Percentiles rank a stretch among this genome's conserved stretches.
Conservation (phyloP, 1,140 invertebrate species). For the Leptoteleia sp. region DNA sequence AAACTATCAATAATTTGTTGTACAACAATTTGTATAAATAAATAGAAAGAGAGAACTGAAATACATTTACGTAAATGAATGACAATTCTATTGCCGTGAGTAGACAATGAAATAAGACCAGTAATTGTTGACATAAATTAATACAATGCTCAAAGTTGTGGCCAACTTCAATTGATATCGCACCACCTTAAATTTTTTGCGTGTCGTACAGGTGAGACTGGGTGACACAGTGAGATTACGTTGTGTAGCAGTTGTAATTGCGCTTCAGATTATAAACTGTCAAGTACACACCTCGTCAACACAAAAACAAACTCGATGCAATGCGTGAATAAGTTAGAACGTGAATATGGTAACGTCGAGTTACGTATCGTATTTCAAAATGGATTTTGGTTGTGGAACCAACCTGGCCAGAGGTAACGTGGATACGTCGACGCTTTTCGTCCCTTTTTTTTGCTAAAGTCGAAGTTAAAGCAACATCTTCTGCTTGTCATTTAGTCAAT, state of each 20-base stretch:
- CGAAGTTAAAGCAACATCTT: too few relatives aligned
- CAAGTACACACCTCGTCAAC: slow-evolving; percentile 2
- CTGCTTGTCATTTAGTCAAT: too few relatives aligned
- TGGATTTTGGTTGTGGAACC: slow-evolving; percentile 6
- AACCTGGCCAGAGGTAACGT: slow-evolving; percentile 7
- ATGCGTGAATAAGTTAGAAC: too few relatives aligned
- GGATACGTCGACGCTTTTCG: background rate
- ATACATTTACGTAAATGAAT: background rate
- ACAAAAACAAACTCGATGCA: too few relatives aligned
- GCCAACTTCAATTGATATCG: slow-evolving; percentile 9
- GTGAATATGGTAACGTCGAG: background rate
- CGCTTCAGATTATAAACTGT: slow-evolving; percentile 36
- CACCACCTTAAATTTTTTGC: slow-evolving; percentile 11
- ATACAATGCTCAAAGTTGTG: background rate
- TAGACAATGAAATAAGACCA: too few relatives aligned
- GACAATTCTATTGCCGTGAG: background rate
- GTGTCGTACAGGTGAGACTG: slow-evolving; percentile 23
- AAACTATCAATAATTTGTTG: too few relatives aligned
- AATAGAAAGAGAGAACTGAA: background rate
- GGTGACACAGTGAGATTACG: slow-evolving; percentile 8
- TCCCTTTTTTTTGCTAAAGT: too few relatives aligned
- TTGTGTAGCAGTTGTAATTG: slow-evolving; percentile 27
- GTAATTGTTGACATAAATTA: too few relatives aligned
- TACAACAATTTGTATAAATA: too few relatives aligned
- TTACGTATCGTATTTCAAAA: slow-evolving; percentile 9